Evolutionary conservation across 2,888 invertebrate species (phyloP).

Genomic region (Diaperis boleti): DNA sequence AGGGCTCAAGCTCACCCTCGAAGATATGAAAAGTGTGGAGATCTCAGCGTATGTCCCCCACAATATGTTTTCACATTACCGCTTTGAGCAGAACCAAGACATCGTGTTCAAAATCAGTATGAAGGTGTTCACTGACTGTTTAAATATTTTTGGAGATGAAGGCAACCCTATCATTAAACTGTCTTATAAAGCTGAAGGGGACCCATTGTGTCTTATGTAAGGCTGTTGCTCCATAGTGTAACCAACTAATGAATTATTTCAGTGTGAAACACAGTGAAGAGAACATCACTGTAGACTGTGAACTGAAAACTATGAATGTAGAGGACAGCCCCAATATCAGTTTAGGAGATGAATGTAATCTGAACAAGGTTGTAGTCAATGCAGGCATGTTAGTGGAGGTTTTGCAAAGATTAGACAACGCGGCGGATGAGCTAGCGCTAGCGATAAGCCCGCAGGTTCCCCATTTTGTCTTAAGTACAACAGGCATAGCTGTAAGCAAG

Average conservation of each 20-base stretch:
- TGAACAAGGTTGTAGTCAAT: constrained; percentile 76
- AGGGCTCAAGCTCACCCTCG: constrained; percentile 91
- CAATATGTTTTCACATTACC: constrained; percentile 79
- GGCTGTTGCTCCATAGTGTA: constrained; percentile 4
- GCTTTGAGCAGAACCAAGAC: constrained; percentile 69
- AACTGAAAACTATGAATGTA: constrained; percentile 70
- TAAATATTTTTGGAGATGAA: constrained; percentile 86
- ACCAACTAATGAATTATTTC: constrained; percentile 37
- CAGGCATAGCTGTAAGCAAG: constrained; percentile 75
- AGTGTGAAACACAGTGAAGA: constrained; percentile 64
- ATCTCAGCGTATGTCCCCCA: constrained; percentile 89
- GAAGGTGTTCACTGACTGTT: constrained; percentile 82
- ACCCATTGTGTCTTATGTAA: constrained; percentile 79
- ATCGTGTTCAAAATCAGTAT: constrained; percentile 80
- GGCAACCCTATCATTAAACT: constrained; percentile 82
- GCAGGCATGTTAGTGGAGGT: constrained; percentile 83
- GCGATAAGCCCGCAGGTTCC: constrained; percentile 83
- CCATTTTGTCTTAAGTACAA: constrained; percentile 83
- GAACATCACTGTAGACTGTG: constrained; percentile 64
- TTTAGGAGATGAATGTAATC: constrained; percentile 70
- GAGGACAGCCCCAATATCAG: constrained; percentile 82
- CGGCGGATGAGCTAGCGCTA: constrained; percentile 84
- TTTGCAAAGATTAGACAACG: constrained; percentile 85
- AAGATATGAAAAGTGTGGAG: constrained; percentile 92
- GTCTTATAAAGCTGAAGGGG: constrained; percentile 82